These are phyloP conservation scores for Perccottus glenii DNA, from an alignment of 2,113 vertebrate genomes.

Conservation along the genomic window DNA sequence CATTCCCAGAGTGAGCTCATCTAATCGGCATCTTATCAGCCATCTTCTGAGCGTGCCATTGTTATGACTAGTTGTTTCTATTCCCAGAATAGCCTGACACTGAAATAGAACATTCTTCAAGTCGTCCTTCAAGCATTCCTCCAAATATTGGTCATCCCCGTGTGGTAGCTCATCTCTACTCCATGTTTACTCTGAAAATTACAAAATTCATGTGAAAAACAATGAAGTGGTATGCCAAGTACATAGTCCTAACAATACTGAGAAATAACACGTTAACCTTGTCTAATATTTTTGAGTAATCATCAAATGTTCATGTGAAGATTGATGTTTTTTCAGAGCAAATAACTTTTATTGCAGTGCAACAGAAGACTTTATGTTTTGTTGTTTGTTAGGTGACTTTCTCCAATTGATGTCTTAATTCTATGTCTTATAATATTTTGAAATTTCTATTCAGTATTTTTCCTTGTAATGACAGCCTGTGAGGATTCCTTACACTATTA, in stretches of 20 bases:
- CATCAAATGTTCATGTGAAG: not conserved
- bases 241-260: constrained; percentile 13
- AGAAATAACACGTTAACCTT: constrained; percentile 12
- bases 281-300: not conserved
- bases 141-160: constrained; percentile 29
- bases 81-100: constrained; percentile 66
- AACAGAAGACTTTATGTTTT: too few species aligned
- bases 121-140: constrained; percentile 38
- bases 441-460: too few species aligned
- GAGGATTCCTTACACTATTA: not conserved
- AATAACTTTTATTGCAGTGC: too few species aligned
- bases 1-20: constrained; percentile 62
- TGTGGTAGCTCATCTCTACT: constrained; percentile 25
- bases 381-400: too few species aligned
- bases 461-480: not conserved
- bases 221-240: constrained; percentile 21
- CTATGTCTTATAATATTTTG: too few species aligned
- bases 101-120: constrained; percentile 71
- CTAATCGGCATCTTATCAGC: constrained; percentile 69
- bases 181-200: constrained; percentile 18
- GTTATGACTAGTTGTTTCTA: constrained; percentile 73
- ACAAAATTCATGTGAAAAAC: constrained; percentile 29
- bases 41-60: constrained; percentile 59
- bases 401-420: too few species aligned
- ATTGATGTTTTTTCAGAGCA: not conserved